Base-by-base conservation (phyloP, 2,113 vertebrate species). In the Poecile atricapillus region DNA sequence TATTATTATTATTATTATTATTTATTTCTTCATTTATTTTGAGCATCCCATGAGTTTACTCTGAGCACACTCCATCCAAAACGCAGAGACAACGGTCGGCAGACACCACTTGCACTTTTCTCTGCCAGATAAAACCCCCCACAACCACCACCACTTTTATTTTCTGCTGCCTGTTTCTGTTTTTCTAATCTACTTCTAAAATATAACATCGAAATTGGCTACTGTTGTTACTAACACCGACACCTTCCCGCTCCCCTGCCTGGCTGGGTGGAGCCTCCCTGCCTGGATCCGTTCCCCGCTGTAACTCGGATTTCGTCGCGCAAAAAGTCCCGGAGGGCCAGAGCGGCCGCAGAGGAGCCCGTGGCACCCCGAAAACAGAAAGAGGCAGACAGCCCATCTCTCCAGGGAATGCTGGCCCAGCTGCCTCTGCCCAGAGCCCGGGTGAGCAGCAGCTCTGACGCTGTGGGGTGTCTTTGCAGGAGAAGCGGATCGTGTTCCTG, bases 401-500 rank as follows among this genome's bases (percentile, higher is more conserved):
- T 37, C 55, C 80, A 50, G 97, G 90, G 91, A 95, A 69, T 9
- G 70, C 77, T 80, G 47, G 93, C 93, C 41, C 10, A 56, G 91
- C 88, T 56, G 86, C 87, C 94, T 94, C 62, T 41, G 62, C 69
- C 56, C 39, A 5, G 37, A 46, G 60, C 41, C 69, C 53, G 55
- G 47, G 28, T 6, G 12, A 0, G 25, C 50, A 18, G 96, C 81
- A 25, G 91, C 77, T 31, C 74, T 85, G 53, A 97, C 52, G 13
- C 13, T 60, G n/a, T 5, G 87, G 52, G 85, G 9, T 94, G 96
- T 96, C 27, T 97, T 98, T 98, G 79, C 97, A 99, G 99, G 99
- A 99, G 98, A 98, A 99, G 96, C 98, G 99, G 97, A 99, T 99
- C 96, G 94, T 96, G 89, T 99, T 98, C 10, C 98, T 99, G 98